Percentiles rank a stretch among this genome's conserved stretches.
Conservation (phyloP, 2,113 vertebrate genomes). For the Okapia johnstoni region DNA sequence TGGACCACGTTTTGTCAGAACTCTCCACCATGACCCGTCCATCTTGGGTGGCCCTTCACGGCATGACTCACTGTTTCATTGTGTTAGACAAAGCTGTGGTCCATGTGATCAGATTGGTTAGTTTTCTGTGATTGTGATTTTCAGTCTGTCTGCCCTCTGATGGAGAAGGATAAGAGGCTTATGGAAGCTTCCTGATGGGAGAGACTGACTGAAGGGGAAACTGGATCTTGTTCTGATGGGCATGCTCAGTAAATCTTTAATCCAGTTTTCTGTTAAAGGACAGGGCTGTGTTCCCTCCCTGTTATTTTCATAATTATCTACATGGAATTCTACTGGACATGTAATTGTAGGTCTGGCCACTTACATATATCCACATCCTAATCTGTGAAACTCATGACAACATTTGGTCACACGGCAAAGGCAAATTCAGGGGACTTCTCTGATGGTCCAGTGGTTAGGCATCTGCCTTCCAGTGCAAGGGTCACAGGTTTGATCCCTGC, state of each 20-base stretch:
- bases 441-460: neutral
- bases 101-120: neutral
- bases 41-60: neutral
- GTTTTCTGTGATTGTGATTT: neutral
- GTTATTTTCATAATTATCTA: neutral
- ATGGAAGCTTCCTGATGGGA: neutral
- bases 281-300: neutral
- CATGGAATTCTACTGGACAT: neutral
- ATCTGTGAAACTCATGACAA: neutral
- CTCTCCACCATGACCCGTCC: neutral
- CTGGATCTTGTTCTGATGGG: neutral
- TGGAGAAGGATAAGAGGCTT: neutral
- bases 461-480: neutral
- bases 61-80: neutral
- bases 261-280: neutral
- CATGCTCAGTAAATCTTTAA: neutral
- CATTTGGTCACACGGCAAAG: neutral
- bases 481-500: neutral
- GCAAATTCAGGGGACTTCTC: neutral
- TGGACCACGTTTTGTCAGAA: neutral
- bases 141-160: neutral
- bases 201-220: neutral
- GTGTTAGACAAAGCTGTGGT: too few relatives aligned
- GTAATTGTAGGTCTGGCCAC: neutral
- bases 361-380: neutral